phyloP scores from a whole-genome alignment of 1,140 invertebrate genomes.

The Proales similis region DNA sequence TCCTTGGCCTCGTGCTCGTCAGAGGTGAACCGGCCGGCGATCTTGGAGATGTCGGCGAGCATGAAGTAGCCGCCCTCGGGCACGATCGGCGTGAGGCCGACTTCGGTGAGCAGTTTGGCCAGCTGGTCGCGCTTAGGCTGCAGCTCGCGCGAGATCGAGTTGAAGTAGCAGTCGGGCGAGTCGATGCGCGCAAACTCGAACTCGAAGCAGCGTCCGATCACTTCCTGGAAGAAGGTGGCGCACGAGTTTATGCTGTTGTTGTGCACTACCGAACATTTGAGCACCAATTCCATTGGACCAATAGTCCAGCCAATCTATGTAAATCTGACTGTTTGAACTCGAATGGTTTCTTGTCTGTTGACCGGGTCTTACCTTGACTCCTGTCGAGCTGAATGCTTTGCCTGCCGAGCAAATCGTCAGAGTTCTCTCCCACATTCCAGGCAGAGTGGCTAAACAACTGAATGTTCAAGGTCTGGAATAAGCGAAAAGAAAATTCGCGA shows the following conservation, averaged over 20 bases:
- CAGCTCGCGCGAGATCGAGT: conserved; percentile 67
- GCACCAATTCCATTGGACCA: conserved; percentile 55
- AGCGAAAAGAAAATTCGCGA: too few relatives aligned
- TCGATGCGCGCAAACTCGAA: conserved; percentile 66
- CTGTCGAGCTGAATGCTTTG: conserved; percentile 93
- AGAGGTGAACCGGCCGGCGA: conserved; percentile 38
- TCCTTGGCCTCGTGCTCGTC: conserved; percentile 23
- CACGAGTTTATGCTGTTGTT: conserved; percentile 89
- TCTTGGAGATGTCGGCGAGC: conserved; percentile 72
- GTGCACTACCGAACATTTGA: conserved; percentile 75
- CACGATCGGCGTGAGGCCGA: conserved; percentile 79
- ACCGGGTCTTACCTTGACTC: conserved; percentile 66
- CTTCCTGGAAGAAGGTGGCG: conserved; percentile 77
- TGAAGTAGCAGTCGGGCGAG: conserved; percentile 72
- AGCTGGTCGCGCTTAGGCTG: conserved; percentile 74
- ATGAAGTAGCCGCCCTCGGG: conserved; percentile 96
- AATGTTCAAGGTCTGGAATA: neutral
- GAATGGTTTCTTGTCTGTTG: neutral
- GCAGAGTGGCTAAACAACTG: conserved; percentile 74
- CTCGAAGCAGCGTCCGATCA: conserved; percentile 80
- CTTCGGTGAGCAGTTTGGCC: conserved; percentile 65
- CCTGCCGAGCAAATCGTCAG: conserved; percentile 94
- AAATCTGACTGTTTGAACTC: conserved; percentile 10
- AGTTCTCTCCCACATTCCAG: conserved; percentile 94
- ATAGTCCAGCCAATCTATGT: conserved; percentile 83